A percentile compares a stretch with the other conserved stretches of the same genome.
phyloP scores from a whole-genome alignment of 2,113 vertebrate species.

The Nannospalax galili region DNA sequence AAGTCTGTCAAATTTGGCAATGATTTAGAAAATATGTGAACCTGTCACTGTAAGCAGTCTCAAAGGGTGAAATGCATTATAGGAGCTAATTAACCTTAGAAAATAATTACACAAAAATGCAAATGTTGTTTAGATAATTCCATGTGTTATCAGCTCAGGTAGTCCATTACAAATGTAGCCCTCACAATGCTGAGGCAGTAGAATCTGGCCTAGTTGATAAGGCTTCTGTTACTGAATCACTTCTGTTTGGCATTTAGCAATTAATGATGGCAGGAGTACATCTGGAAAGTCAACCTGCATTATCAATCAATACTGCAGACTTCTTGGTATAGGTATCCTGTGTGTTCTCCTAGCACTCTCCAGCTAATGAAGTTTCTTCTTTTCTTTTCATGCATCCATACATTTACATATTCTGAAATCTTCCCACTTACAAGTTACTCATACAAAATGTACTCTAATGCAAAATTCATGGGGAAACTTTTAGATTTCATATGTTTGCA shows the following conservation, averaged over 20 bases:
- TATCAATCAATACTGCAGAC: slow-evolving; percentile 74
- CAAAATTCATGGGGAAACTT: slow-evolving; percentile 54
- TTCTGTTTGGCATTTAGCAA: slow-evolving; percentile 85
- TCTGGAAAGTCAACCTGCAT: slow-evolving; percentile 81
- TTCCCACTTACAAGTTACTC: slow-evolving; percentile 19
- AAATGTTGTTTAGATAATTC: slow-evolving; percentile 98
- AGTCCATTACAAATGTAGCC: slow-evolving; percentile 93
- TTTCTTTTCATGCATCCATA: slow-evolving; percentile 48
- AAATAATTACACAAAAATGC: slow-evolving; percentile 99
- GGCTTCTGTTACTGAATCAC: slow-evolving; percentile 81
- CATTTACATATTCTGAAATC: slow-evolving; percentile 60
- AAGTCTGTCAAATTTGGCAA: slow-evolving; percentile 89
- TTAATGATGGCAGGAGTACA: slow-evolving; percentile 84
- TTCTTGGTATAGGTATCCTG: slow-evolving; percentile 55
- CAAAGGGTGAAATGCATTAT: slow-evolving; percentile 93
- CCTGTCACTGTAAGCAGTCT: slow-evolving; percentile 95
- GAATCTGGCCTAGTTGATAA: slow-evolving; percentile 90
- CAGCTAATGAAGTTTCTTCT: slow-evolving; percentile 67
- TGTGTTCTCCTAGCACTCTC: slow-evolving; percentile 60
- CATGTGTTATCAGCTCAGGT: slow-evolving; percentile 92
- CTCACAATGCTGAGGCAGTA: slow-evolving; percentile 85
- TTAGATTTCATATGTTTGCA: slow-evolving; percentile 64
- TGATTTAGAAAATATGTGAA: slow-evolving; percentile 90
- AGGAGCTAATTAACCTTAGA: slow-evolving; percentile 98
- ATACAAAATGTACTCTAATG: slow-evolving; percentile 33